Base-by-base conservation (phyloP, 2,797 vertebrate species). In the Carcharodon carcharias region DNA sequence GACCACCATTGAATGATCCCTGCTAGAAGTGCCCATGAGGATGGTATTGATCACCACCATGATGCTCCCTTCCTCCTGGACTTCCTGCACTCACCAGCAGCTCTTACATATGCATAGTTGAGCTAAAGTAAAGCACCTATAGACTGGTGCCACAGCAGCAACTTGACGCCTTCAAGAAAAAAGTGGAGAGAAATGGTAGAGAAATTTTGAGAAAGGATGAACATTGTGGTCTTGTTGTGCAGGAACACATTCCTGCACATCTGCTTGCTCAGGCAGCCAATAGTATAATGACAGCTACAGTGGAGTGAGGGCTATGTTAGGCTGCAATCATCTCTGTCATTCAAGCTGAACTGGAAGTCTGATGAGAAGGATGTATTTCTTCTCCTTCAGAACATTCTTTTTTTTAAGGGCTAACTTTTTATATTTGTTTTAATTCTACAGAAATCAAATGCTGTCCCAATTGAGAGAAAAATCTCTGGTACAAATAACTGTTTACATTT, bases 401-500 rank as follows among this genome's bases (percentile, higher is more conserved):
- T 91, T 91, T 91, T 91, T 61, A 58, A 91, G 40, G 61, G 61
- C 23, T 93, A 65, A 45, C 82, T 85, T 50, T 50, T 85, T 45
- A 93, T 93, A 45, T 91, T n/a, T 91, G 56, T 35, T 23, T 63
- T 67, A 67, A 67, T 67, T 67, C 91, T 67, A 67, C 6, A 26
- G 40, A 21, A 93, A 4, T 45, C n/a, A 93, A 67, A 67, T 67
- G 88, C 58, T 91, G n/a, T 45, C 3, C n/a, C 2, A 23, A 67
- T 26, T 67, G 91, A 12, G 63, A 45, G 63, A 93, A 28, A 35
- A 23, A 45, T 45, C 21, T 93, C 63, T 26, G 23, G n/a, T 93
- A 65, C n/a, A 65, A 93, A 67, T 93, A n/a, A 67, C 61, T 67
- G n/a, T 93, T 93, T 93, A 67, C 61, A 93, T 93, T 93, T 93